Evolutionary conservation across 2,113 vertebrate genomes (phyloP).

Genomic region (Salvelinus alpinus): DNA sequence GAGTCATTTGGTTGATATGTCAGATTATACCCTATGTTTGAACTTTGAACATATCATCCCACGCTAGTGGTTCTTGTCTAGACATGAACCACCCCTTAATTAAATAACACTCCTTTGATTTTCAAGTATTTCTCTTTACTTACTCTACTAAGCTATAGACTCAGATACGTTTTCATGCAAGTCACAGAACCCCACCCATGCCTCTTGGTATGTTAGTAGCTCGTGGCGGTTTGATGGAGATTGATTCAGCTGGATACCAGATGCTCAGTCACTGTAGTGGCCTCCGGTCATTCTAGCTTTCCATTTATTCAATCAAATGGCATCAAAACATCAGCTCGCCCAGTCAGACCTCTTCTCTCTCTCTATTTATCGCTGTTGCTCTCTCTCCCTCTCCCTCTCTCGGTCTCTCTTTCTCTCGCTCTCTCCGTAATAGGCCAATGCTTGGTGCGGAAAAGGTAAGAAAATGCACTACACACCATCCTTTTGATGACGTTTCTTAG

Average conservation of each 20-base stretch:
- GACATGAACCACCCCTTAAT: background rate
- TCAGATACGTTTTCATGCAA: conserved; percentile 17
- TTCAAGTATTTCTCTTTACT: background rate
- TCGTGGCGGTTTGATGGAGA: conserved; percentile 20
- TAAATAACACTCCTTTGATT: background rate
- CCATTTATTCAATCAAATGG: background rate
- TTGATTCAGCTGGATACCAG: conserved; percentile 18
- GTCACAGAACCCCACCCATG: conserved; percentile 6
- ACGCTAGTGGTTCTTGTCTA: background rate
- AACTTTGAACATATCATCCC: background rate
- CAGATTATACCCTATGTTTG: background rate
- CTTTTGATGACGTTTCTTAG: background rate
- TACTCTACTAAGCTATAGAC: background rate
- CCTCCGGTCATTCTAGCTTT: conserved; percentile 12
- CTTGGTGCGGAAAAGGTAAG: background rate
- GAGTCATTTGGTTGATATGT: background rate
- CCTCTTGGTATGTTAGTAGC: conserved; percentile 22
- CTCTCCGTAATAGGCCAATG: background rate
- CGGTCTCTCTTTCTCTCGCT: background rate
- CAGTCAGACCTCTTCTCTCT: background rate
- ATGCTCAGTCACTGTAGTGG: conserved; percentile 5
- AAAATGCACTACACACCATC: background rate
- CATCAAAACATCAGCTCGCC: conserved; percentile 4
- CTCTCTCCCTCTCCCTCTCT: background rate
- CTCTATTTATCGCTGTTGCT: background rate